Conservation (phyloP, 2,113 vertebrate genomes). For the Trematocara macrostoma region DNA sequence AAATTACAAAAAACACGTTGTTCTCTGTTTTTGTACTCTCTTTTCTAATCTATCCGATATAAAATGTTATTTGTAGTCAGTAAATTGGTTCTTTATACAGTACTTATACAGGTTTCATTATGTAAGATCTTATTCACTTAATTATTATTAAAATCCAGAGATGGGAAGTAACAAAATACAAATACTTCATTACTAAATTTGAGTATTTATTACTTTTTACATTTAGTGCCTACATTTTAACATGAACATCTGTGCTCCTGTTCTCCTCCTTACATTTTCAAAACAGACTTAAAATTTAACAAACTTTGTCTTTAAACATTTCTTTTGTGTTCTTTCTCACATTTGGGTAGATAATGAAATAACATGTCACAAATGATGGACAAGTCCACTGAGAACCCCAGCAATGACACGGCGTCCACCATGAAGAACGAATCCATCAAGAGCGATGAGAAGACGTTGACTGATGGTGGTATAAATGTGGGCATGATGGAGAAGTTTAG, state of each 20-base stretch:
- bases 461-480: background rate
- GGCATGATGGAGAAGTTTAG: fast-evolving
- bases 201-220: background rate
- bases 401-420: background rate
- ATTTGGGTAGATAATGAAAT: background rate
- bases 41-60: fast-evolving
- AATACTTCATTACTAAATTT: background rate
- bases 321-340: background rate
- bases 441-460: background rate
- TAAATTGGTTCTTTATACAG: background rate
- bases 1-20: too few relatives aligned
- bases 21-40: too few relatives aligned
- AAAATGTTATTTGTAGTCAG: background rate
- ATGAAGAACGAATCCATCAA: fast-evolving
- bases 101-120: background rate
- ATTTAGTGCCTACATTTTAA: too few relatives aligned
- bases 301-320: background rate
- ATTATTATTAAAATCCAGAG: background rate
- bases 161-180: fast-evolving
- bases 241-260: background rate
- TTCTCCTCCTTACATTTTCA: too few relatives aligned
- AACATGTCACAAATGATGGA: background rate
- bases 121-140: background rate
- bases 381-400: background rate
- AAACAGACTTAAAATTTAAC: too few relatives aligned